These are phyloP conservation scores for Tricholauxania praeusta DNA, from an alignment of 2,888 invertebrate species.

Conservation along the genomic window DNA sequence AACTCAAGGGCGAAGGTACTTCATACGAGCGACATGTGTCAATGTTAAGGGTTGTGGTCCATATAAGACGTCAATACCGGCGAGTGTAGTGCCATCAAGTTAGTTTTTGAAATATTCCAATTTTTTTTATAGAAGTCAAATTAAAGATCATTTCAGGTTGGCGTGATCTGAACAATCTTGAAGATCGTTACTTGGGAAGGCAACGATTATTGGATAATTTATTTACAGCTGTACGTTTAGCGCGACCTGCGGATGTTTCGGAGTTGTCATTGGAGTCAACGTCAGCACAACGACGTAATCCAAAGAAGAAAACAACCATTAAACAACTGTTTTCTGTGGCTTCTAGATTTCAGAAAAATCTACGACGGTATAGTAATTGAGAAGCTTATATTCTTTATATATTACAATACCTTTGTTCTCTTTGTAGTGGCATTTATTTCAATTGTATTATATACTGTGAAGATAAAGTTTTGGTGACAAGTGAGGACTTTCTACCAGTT, in stretches of 20 bases:
- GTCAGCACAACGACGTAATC: constrained; percentile 76
- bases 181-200: constrained; percentile 76
- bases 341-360: constrained; percentile 95
- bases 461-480: constrained; percentile 95
- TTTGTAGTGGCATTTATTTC: constrained; percentile 88
- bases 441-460: constrained; percentile 95
- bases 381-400: background rate
- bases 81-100: constrained; percentile 92
- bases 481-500: constrained; percentile 96
- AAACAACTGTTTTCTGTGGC: constrained; percentile 95
- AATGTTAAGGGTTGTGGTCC: constrained; percentile 93
- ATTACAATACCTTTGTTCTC: constrained; percentile 19
- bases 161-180: constrained; percentile 83
- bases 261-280: constrained; percentile 77
- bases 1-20: constrained; percentile 87
- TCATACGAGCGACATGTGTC: constrained; percentile 91
- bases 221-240: constrained; percentile 78
- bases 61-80: constrained; percentile 81
- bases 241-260: constrained; percentile 72
- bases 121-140: background rate
- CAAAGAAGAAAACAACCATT: constrained; percentile 89
- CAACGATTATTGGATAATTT: constrained; percentile 81
- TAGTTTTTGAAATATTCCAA: constrained; percentile 63
- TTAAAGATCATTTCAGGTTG: constrained; percentile 73
- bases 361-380: constrained; percentile 75